Conservation (phyloP, 1,140 invertebrate genomes). For the Reticulitermes speratus region DNA sequence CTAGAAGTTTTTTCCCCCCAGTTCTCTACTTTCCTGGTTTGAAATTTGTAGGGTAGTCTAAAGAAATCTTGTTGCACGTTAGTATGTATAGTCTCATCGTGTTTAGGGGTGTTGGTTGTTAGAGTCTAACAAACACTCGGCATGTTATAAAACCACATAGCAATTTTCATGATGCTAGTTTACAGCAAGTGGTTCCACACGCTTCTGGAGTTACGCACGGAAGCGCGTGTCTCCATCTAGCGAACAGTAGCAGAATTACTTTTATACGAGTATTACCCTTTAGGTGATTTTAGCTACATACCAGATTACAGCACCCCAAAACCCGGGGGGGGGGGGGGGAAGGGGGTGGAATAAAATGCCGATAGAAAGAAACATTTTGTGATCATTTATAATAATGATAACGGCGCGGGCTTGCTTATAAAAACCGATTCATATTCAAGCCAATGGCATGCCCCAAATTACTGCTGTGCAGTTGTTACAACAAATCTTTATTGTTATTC, state of each 20-base stretch:
- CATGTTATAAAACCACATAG: background rate
- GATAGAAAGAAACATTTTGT: background rate
- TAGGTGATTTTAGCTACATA: constrained; percentile 4
- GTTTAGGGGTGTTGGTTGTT: background rate
- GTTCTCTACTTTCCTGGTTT: too few species aligned
- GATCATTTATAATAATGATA: background rate
- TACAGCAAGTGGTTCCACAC: constrained; percentile 1
- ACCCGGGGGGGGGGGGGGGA: background rate
- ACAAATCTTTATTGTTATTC: background rate
- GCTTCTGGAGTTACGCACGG: background rate
- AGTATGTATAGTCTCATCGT: background rate
- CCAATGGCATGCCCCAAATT: background rate
- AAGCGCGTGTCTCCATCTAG: background rate
- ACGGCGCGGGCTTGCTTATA: background rate
- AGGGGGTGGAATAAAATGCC: background rate
- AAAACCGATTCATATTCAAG: background rate
- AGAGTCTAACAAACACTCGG: background rate
- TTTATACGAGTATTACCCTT: background rate
- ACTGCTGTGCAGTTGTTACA: background rate
- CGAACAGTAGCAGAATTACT: background rate
- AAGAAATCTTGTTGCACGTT: too few species aligned
- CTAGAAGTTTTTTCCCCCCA: too few species aligned
- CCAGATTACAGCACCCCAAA: background rate
- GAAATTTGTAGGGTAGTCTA: too few species aligned
- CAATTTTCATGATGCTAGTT: background rate